A percentile compares a stretch with the other conserved stretches of the same genome.
Conservation (phyloP, 2,113 vertebrate genomes). For the Clarias gariepinus region DNA sequence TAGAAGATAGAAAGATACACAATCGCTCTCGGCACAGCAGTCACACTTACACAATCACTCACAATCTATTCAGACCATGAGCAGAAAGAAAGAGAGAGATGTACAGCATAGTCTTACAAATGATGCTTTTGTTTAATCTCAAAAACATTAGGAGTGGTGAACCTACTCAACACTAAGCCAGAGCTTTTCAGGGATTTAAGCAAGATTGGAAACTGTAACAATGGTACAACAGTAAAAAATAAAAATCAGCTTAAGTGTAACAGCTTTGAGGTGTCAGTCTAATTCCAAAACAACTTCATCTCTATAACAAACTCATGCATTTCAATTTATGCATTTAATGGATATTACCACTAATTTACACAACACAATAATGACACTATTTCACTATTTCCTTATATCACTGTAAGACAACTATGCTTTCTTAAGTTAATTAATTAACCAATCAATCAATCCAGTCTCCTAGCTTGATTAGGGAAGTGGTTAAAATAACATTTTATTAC, state of each 20-base stretch:
- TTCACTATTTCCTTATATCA: no score
- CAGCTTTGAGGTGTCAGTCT: neutral
- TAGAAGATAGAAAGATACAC: no score
- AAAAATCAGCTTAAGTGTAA: neutral
- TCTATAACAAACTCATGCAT: neutral
- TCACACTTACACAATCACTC: no score
- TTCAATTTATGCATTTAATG: neutral
- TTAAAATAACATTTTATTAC: no score
- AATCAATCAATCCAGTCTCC: neutral
- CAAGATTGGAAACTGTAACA: neutral
- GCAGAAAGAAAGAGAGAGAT: neutral
- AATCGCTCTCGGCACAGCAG: no score
- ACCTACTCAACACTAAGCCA: neutral
- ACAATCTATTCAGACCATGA: no score
- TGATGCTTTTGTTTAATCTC: neutral
- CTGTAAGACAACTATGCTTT: no score
- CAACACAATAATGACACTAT: neutral
- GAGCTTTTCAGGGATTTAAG: neutral
- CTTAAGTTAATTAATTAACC: no score
- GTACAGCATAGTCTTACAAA: neutral
- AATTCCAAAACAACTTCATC: neutral
- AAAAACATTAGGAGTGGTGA: neutral
- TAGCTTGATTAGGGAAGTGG: neutral
- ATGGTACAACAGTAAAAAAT: no score
- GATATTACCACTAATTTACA: neutral